These are phyloP conservation scores for Orius laevigatus DNA, from an alignment of 1,140 invertebrate genomes.

Conservation along the genomic window DNA sequence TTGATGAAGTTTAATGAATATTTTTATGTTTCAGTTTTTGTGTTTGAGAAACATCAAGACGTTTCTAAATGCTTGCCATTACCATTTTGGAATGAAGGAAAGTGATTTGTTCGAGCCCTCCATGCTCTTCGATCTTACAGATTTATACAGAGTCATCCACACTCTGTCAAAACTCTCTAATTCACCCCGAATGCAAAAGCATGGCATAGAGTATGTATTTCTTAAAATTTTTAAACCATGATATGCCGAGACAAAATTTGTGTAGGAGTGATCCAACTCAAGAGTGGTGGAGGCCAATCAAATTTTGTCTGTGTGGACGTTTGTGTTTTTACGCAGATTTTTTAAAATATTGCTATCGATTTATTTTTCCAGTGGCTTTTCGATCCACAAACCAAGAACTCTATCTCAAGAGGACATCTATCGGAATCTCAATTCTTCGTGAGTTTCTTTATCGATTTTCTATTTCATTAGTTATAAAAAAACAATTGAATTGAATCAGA, in stretches of 20 bases:
- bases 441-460: constrained; percentile 21
- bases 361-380: constrained; percentile 50
- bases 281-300: too few species aligned
- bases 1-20: background rate
- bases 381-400: constrained; percentile 39
- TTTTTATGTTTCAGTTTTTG: constrained; percentile 56
- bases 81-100: constrained; percentile 62
- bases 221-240: background rate
- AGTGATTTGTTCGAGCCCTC: constrained; percentile 81
- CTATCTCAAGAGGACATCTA: constrained; percentile 69
- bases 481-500: constrained; percentile 2
- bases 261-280: background rate
- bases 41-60: constrained; percentile 86
- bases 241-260: background rate
- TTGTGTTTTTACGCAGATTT: too few species aligned
- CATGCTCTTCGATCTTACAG: constrained; percentile 84
- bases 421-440: constrained; percentile 47
- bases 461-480: constrained; percentile 2
- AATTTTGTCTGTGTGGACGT: too few species aligned
- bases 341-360: background rate
- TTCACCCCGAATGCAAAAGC: constrained; percentile 44
- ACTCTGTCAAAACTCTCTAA: constrained; percentile 77
- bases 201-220: constrained; percentile 51
- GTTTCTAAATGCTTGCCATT: constrained; percentile 73
- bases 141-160: constrained; percentile 82